Base-by-base conservation (phyloP, 1,140 invertebrate genomes). In the Bilobella aurantiaca region DNA sequence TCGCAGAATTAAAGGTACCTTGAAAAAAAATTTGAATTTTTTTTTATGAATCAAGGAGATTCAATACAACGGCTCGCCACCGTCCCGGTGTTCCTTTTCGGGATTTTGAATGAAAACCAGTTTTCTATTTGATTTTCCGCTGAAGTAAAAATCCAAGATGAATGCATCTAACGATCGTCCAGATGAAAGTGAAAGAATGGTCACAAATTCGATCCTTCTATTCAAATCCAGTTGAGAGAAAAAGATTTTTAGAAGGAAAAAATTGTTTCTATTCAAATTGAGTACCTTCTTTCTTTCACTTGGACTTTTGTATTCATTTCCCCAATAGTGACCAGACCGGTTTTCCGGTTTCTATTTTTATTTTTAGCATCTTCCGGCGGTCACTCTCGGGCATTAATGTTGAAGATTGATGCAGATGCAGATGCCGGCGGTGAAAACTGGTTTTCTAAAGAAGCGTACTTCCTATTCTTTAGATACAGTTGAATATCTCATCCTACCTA, bases 311-410 rank as follows among this genome's bases (percentile, higher is more conserved):
- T n/a, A n/a, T n/a, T n/a, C n/a, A n/a, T n/a, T n/a, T n/a, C n/a
- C n/a, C 12, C 12, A 46, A 62, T 23, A 63, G 62, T 63, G 62
- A 63, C 62, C 62, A 63, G 62, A 63, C 62, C 62, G 62, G 62
- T 63, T 63, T 63, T 63, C 25, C 42, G 25, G 8, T 63, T 37
- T 42, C n/a, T n/a, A 37, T 21, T 27, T 27, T 29, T 29, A 8
- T 14, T 60, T 29, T 34, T 59, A n/a, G n/a, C n/a, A n/a, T n/a
- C n/a, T n/a, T n/a, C n/a, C n/a, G n/a, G n/a, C n/a, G n/a, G n/a
- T n/a, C n/a, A n/a, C n/a, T n/a, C n/a, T n/a, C n/a, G n/a, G n/a
- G n/a, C n/a, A n/a, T n/a, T n/a, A n/a, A n/a, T n/a, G n/a, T n/a
- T n/a, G n/a, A n/a, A n/a, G n/a, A n/a, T n/a, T n/a, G n/a, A n/a